These are phyloP conservation scores for Oasisia sp. DNA, from an alignment of 2,888 invertebrate genomes.

Conservation along the genomic window DNA sequence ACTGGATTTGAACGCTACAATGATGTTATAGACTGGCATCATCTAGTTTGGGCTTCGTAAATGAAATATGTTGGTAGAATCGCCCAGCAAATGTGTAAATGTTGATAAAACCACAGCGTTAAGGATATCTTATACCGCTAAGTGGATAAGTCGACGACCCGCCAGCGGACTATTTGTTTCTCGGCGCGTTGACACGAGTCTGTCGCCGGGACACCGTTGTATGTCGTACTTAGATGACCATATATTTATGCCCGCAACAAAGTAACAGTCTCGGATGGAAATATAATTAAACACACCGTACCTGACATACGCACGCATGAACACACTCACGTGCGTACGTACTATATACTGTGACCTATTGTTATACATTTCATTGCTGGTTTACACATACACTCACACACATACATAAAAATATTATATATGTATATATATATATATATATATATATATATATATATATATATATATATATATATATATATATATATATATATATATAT, in stretches of 20 bases:
- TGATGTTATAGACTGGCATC: not conserved
- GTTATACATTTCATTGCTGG: too few relatives aligned
- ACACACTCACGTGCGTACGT: not conserved
- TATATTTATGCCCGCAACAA: not conserved
- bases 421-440: too few relatives aligned
- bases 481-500: too few relatives aligned
- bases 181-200: not conserved
- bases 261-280: not conserved
- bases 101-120: constrained; percentile 13
- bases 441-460: too few relatives aligned
- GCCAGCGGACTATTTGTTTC: constrained; percentile 1
- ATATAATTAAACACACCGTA: not conserved
- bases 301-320: not conserved
- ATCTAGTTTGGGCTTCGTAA: constrained; percentile 10
- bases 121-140: constrained; percentile 10
- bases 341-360: too few relatives aligned
- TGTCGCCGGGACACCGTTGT: not conserved
- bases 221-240: not conserved
- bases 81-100: constrained; percentile 3
- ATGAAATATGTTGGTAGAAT: constrained; percentile 3
- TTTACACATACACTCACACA: not conserved
- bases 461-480: too few relatives aligned
- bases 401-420: not conserved
- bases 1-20: constrained; percentile 10
- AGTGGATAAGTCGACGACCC: not conserved